Evolutionary conservation across 2,797 vertebrate species (phyloP).

Genomic region (Poecile montanus): DNA sequence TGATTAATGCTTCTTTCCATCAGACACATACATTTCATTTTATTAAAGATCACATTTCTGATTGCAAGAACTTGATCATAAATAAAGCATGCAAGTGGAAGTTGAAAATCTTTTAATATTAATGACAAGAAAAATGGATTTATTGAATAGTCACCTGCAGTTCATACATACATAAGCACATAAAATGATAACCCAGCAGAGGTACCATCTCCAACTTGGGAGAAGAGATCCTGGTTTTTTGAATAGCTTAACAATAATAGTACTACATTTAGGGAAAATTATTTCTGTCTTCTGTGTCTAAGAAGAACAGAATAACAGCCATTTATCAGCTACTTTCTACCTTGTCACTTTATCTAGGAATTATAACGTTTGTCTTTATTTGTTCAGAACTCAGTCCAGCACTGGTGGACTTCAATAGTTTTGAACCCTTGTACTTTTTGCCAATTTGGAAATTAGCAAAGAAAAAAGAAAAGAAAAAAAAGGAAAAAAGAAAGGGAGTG

Average conservation of each 20-base stretch:
- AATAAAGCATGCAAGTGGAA: conserved; percentile 60
- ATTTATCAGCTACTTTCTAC: conserved; percentile 16
- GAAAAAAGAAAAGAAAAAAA: neutral
- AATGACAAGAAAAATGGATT: conserved; percentile 66
- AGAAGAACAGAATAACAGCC: neutral
- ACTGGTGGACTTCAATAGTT: neutral
- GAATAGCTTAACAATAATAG: conserved; percentile 33
- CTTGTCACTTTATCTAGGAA: neutral
- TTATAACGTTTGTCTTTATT: neutral
- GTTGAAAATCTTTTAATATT: conserved; percentile 60
- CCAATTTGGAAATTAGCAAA: rapidly evolving
- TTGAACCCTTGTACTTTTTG: neutral
- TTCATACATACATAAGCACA: conserved; percentile 46
- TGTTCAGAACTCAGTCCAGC: neutral
- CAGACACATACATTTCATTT: conserved; percentile 58
- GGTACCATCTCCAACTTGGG: neutral
- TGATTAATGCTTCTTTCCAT: conserved; percentile 61
- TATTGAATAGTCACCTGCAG: conserved; percentile 61
- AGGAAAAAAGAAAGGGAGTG: neutral
- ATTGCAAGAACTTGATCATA: conserved; percentile 67
- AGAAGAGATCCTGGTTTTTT: neutral
- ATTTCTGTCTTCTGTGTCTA: neutral
- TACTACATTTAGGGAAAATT: neutral
- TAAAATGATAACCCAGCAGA: conserved; percentile 30
- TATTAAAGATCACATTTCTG: conserved; percentile 70